phyloP scores from a whole-genome alignment of 2,113 vertebrate genomes.

The Litocranius walleri region DNA sequence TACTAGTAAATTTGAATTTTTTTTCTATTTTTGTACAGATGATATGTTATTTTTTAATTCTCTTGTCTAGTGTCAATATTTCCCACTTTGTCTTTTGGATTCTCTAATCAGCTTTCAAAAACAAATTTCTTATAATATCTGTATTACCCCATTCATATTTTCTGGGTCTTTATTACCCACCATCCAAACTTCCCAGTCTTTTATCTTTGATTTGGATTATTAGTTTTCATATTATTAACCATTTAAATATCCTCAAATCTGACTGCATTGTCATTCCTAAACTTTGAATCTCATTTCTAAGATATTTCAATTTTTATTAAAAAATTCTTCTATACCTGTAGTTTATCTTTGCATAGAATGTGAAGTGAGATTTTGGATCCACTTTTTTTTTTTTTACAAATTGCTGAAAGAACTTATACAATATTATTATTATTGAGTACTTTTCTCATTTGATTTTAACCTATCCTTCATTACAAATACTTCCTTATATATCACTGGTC shows the following conservation, averaged over 20 bases:
- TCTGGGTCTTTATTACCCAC: neutral
- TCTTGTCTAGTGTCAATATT: neutral
- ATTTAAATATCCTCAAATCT: neutral
- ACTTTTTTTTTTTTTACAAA: neutral
- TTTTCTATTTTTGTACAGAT: neutral
- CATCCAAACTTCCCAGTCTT: neutral
- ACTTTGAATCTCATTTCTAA: neutral
- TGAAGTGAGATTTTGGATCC: neutral
- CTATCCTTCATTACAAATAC: neutral
- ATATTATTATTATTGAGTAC: neutral
- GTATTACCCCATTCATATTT: neutral
- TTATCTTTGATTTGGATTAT: neutral
- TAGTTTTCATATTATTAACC: neutral
- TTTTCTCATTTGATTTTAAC: neutral
- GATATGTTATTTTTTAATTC: neutral
- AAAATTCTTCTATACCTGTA: neutral
- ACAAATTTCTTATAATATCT: neutral
- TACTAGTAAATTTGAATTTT: neutral
- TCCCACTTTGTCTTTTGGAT: neutral
- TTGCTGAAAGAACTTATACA: neutral
- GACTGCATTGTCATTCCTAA: neutral
- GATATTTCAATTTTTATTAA: neutral
- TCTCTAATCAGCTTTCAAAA: neutral
- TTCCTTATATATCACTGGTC: neutral
- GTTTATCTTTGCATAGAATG: neutral